Percentiles rank a stretch among this genome's conserved stretches.
Evolutionary conservation across 2,888 invertebrate genomes (phyloP).

Genomic region (Ditula angustiorana): DNA sequence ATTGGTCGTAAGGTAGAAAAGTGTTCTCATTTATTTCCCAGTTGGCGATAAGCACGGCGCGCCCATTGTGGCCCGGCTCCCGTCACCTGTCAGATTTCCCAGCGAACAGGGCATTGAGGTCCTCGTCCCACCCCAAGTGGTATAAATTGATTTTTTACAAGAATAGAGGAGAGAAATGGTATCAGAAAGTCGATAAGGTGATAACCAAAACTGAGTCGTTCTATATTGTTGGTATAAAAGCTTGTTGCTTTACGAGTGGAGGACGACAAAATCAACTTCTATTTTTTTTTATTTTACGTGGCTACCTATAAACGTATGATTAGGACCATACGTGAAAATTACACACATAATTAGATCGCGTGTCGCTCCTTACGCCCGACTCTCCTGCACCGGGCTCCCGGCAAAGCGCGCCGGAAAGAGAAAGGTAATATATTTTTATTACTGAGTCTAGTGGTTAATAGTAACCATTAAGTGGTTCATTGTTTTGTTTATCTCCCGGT

Average conservation of each 20-base stretch:
- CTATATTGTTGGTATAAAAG: not conserved
- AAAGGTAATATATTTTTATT: constrained; percentile 74
- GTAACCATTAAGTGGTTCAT: constrained; percentile 64
- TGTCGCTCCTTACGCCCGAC: constrained; percentile 50
- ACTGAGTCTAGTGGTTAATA: constrained; percentile 65
- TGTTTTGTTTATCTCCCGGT: constrained; percentile 63
- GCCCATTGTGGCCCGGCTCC: constrained; percentile 65
- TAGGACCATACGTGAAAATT: too few species aligned
- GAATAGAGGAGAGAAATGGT: constrained; percentile 14
- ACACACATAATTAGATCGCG: constrained; percentile 64
- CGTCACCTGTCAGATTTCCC: constrained; percentile 76
- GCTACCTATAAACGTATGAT: not conserved
- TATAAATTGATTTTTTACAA: constrained; percentile 56
- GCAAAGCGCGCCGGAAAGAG: constrained; percentile 47
- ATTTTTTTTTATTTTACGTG: not conserved
- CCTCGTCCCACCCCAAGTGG: constrained; percentile 47
- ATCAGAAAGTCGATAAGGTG: constrained; percentile 9
- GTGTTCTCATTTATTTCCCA: constrained; percentile 75
- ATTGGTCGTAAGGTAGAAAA: constrained; percentile 67
- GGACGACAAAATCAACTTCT: not conserved
- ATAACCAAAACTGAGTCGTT: not conserved
- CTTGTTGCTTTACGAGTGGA: not conserved
- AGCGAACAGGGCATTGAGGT: constrained; percentile 47
- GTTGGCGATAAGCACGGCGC: constrained; percentile 70
- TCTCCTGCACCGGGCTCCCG: constrained; percentile 39